phyloP scores from a whole-genome alignment of 2,797 vertebrate genomes.

The Pelochelys cantorii region DNA sequence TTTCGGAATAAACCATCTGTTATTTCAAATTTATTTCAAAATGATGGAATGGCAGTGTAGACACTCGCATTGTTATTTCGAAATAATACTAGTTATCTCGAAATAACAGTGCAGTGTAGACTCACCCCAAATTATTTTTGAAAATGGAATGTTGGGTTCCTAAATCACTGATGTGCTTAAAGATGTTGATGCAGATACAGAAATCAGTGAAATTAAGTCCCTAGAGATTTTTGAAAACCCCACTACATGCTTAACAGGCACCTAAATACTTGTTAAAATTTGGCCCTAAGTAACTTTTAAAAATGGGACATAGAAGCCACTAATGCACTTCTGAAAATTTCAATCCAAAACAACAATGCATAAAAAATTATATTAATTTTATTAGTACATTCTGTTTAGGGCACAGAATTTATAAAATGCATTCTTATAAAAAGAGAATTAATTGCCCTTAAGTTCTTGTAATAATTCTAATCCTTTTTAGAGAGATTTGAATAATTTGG shows the following conservation, averaged over 20 bases:
- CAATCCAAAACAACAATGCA: background rate
- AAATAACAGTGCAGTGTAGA: no score
- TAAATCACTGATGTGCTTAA: background rate
- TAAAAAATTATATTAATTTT: background rate
- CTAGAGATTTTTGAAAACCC: background rate
- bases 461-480: background rate
- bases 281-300: background rate
- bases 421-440: background rate
- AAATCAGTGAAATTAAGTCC: rapidly evolving
- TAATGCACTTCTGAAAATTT: background rate
- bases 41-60: no score
- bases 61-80: no score
- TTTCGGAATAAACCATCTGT: no score
- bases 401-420: background rate
- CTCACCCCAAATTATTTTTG: background rate
- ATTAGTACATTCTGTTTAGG: background rate
- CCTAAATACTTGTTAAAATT: background rate
- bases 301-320: background rate
- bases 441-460: background rate
- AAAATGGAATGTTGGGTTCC: background rate
- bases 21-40: no score
- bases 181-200: background rate
- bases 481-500: background rate
- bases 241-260: rapidly evolving
- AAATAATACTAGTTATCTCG: no score